Percentiles rank a stretch among this genome's conserved stretches.
These are phyloP conservation scores for Pemphredon lugubris DNA, from an alignment of 2,888 invertebrate genomes.

Conservation along the genomic window DNA sequence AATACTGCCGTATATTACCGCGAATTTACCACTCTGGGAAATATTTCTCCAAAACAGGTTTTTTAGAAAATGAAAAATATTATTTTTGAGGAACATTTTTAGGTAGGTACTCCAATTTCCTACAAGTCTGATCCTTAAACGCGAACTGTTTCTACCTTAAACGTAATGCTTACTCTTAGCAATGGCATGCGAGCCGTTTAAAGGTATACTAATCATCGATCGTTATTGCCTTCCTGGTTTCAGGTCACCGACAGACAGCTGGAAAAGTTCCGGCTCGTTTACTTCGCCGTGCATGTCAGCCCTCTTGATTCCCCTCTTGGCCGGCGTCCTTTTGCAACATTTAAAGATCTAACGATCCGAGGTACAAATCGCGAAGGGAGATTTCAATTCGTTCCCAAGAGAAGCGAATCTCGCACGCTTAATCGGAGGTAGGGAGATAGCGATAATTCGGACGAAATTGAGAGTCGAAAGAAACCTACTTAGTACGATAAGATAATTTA, in stretches of 20 bases:
- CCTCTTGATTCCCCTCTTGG: constrained; percentile 17
- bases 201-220: constrained; percentile 36
- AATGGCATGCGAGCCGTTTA: constrained; percentile 10
- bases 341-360: constrained; percentile 26
- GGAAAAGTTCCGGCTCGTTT: constrained; percentile 49
- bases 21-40: too few relatives aligned
- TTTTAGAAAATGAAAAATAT: too few relatives aligned
- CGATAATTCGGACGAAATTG: too few relatives aligned
- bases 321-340: constrained; percentile 17
- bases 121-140: background rate
- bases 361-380: background rate
- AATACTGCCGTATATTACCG: too few relatives aligned
- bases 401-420: too few relatives aligned
- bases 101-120: too few relatives aligned
- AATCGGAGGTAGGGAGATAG: too few relatives aligned
- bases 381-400: background rate
- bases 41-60: too few relatives aligned
- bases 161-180: background rate
- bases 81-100: too few relatives aligned
- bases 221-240: constrained; percentile 45
- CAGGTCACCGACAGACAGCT: constrained; percentile 62
- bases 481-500: too few relatives aligned
- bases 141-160: background rate
- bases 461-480: too few relatives aligned
- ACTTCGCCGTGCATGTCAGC: constrained; percentile 9